Conservation (phyloP, 2,797 vertebrate species). For the Sandelia bainsii region DNA sequence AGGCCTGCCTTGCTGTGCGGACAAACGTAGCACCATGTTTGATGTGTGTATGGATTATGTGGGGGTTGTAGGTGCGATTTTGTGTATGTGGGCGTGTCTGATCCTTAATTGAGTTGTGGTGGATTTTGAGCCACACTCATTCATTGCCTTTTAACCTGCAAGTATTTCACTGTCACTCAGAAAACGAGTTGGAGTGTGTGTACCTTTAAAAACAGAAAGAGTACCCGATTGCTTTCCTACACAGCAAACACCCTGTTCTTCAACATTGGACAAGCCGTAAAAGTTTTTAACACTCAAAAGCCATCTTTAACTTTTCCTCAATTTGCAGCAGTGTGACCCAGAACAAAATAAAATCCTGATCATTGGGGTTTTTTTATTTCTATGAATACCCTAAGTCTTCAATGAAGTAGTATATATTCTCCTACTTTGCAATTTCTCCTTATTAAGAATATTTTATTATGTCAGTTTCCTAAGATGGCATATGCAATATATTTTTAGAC, state of each 20-base stretch:
- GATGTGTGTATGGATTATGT: conserved; percentile 30
- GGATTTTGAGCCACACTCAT: conserved; percentile 45
- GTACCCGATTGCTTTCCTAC: conserved; percentile 67
- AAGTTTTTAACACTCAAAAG: conserved; percentile 50
- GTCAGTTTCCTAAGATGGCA: conserved; percentile 82
- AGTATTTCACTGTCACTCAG: conserved; percentile 63
- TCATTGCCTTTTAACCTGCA: conserved; percentile 75
- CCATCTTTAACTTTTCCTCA: conserved; percentile 62
- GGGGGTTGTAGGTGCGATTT: background rate
- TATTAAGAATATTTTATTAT: conserved; percentile 85
- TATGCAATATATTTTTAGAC: conserved; percentile 87
- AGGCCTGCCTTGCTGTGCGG: conserved; percentile 55
- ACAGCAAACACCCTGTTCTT: conserved; percentile 44
- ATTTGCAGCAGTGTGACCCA: conserved; percentile 36
- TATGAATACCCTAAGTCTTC: conserved; percentile 58
- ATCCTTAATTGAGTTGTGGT: conserved; percentile 40
- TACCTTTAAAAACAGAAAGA: conserved; percentile 59
- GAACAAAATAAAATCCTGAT: conserved; percentile 54
- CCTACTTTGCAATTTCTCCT: conserved; percentile 78
- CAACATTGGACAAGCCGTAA: conserved; percentile 43
- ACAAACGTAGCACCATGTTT: conserved; percentile 61
- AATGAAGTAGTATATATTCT: conserved; percentile 76
- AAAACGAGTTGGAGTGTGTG: conserved; percentile 48
- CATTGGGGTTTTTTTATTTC: conserved; percentile 51
- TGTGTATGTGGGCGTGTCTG: background rate